Evolutionary conservation across 2,113 vertebrate genomes (phyloP), one percentile per base, ranked within the genome.

Genomic region (Cercocebus atys): DNA sequence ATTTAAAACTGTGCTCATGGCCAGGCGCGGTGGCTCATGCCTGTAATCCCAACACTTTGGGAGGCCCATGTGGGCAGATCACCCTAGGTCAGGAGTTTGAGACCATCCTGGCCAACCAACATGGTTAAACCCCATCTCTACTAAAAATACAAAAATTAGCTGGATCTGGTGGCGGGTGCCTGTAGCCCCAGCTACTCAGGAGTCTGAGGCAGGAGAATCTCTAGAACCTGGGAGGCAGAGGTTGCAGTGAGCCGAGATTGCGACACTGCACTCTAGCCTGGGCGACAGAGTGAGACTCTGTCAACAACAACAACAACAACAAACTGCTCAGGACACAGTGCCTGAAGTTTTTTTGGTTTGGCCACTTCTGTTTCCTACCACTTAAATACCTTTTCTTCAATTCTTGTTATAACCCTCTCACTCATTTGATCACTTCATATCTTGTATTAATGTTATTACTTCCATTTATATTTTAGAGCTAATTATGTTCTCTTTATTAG

Each of bases 381-480:
- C 1, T 83, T 88, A 75, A 92, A 40, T 87, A 78, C 30, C n/a
- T 83, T 80, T 78, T 50, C 57, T 78, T 86, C 17, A 50, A 22
- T 59, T 91, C 80, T 92, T 84, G 52, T 55, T 55, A 55, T 76
- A 95, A 92, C 17, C 22, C 64, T 78, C 8, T 23, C 10, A 20
- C 30, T 79, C n/a, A 68, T 70, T 95, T 84, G 79, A 57, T 92
- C 52, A 35, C 20, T 94, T 78, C 30, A 32, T 90, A 35, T 92
- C n/a, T 86, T 88, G 57, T 81, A 18, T 94, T 64, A 50, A 75
- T 85, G 47, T 68, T 89, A 79, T 57, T 88, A 20, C 43, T 72
- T 47, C 23, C 47, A 57, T 59, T 96, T 92, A 9, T 92, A 55
- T 72, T 64, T 86, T 97, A 80, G 57, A 76, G 59, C 81, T 91